These are phyloP conservation scores for Mola mola DNA, from an alignment of 2,113 vertebrate species.

Conservation along the genomic window DNA sequence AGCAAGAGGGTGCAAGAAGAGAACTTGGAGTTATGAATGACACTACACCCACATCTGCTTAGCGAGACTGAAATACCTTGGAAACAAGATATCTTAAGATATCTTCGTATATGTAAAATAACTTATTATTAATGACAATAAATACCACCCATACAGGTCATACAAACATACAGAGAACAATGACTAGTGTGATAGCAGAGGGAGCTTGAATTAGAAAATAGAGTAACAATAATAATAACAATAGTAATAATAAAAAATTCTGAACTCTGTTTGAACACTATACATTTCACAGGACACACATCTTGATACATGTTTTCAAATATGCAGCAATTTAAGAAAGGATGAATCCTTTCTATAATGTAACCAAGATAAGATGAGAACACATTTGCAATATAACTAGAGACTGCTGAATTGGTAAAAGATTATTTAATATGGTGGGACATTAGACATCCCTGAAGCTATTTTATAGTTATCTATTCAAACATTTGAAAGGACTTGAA, in stretches of 20 bases:
- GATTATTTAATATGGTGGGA: no score
- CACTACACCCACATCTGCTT: conserved; percentile 46
- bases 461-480: no score
- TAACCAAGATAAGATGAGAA: background rate
- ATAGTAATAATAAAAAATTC: background rate
- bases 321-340: background rate
- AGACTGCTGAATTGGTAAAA: background rate
- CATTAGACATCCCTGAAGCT: no score
- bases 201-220: conserved; percentile 13
- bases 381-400: background rate
- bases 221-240: background rate
- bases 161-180: conserved; percentile 7
- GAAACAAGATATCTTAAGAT: conserved; percentile 38
- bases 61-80: conserved; percentile 43
- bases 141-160: conserved; percentile 26
- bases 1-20: conserved; percentile 26
- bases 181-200: conserved; percentile 1
- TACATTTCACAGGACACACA: background rate
- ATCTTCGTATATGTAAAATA: conserved; percentile 1
- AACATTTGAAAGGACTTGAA: no score
- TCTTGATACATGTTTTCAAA: background rate
- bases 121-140: conserved; percentile 32
- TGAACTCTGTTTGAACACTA: background rate
- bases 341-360: background rate
- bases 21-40: conserved; percentile 15